Base-by-base conservation (phyloP, 1,140 invertebrate species). In the Ips typographus region DNA sequence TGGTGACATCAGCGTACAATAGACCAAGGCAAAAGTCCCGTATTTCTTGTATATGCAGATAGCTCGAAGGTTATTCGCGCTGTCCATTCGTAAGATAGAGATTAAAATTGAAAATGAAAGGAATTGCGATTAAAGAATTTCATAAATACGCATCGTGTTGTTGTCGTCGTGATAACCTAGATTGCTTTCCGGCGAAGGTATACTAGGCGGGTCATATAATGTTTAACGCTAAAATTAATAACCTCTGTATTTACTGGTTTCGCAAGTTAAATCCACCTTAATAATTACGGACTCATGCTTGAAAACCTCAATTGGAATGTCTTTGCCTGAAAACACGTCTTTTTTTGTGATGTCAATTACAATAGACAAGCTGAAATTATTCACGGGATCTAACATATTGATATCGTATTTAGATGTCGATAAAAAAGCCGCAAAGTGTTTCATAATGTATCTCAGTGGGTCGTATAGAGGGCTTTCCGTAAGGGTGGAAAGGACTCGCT, bases 391-490 rank as follows among this genome's bases (percentile, higher is more conserved):
- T 77, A 74, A 77, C 73, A 75, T 77, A 77, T 77, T 74, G 75
- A 76, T 77, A 76, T 76, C 72, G 76, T 78, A 78, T 78, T 79
- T 79, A 78, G 76, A 77, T 78, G 72, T 72, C 78, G 75, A 79
- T 79, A 78, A 79, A 79, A 77, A 79, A 75, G 77, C 78, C 75
- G 72, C 77, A 77, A 77, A 78, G 71, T 77, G 77, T 78, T 79
- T 77, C 77, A 79, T 79, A 78, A 79, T 79, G 77, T 74, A 79
- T 78, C 65, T 73, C 62, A 64, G 69, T 68, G 61, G 66, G 68
- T 72, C 70, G 64, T 74, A 70, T 49, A 71, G 57, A 63, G 52
- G 59, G 67, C 51, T 62, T 68, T 40, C 44, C 58, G 69, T 70
- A 75, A 73, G 72, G 73, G 73, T 71, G 73, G 65, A 66, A 64